Evolutionary conservation across 2,797 vertebrate genomes (phyloP).

Genomic region (Pelodytes ibericus): DNA sequence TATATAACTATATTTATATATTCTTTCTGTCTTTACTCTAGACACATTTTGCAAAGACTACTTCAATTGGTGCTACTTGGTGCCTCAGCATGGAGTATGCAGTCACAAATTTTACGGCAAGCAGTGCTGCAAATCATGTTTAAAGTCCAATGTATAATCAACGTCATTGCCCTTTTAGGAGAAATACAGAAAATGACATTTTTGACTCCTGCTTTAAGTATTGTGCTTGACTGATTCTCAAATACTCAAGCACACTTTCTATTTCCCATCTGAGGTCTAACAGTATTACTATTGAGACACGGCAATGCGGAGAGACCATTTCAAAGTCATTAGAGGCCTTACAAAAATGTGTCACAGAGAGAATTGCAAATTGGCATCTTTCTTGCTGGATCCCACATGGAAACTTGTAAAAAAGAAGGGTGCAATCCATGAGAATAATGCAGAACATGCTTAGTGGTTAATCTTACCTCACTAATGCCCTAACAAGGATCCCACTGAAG

Average conservation of each 20-base stretch:
- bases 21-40: conserved; percentile 58
- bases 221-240: background rate
- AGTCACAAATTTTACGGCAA: conserved; percentile 83
- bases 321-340: background rate
- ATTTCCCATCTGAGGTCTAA: background rate
- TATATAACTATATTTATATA: background rate
- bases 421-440: background rate
- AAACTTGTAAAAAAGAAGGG: conserved; percentile 17
- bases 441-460: conserved; percentile 24
- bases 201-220: conserved; percentile 71
- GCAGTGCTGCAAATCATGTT: conserved; percentile 86
- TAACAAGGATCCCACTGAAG: background rate
- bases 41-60: conserved; percentile 78
- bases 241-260: background rate
- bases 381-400: conserved; percentile 9
- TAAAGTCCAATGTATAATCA: conserved; percentile 78
- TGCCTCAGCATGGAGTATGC: conserved; percentile 84
- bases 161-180: background rate
- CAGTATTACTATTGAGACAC: conserved; percentile 4
- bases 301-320: no score
- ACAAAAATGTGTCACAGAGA: background rate
- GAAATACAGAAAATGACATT: conserved; percentile 53
- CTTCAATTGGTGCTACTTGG: conserved; percentile 86
- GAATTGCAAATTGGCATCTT: background rate
- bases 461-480: conserved; percentile 28